Base-by-base conservation (phyloP, 1,140 invertebrate species). In the Drosophila nikananu region DNA sequence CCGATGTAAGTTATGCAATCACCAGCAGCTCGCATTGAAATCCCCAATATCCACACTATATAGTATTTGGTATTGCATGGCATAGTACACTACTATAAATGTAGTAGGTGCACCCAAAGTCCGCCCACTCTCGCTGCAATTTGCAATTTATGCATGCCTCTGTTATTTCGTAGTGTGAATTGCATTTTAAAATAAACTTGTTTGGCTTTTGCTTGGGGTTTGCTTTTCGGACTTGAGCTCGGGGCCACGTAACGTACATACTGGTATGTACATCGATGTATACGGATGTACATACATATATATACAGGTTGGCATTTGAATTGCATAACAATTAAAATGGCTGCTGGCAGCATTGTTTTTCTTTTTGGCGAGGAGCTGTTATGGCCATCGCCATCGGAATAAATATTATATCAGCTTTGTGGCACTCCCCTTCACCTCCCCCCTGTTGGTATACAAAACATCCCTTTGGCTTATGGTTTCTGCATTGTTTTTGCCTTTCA, bases 1-100 rank as follows among this genome's bases (percentile, higher is more conserved):
- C 91, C 91, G 58, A 86, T 91, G 91, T 92, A 87, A 92, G 91
- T 92, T 78, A 68, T 80, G 64, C 84, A 77, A 86, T 79, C 70
- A 5, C 27, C 72, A n/a, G 25, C 44, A 48, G 13, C 17, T 73
- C 55, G 55, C 67, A 74, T 74, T 73, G 67, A 70, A 58, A 62
- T 30, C 46, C 10, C 17, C 21, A 23, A 57, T 39, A 55, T 49
- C 48, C 48, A n/a, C 48, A 49, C 48, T 9, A 32, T 21, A 35
- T 35, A 35, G 8, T 32, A 4, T 12, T n/a, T n/a, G 4, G 30
- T 32, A 30, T 9, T 2, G 30, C 30, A 32, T 30, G 30, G 30
- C 7, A 10, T 10, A 5, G 32, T 35, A 27, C 7, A 27, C 27
- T 27, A 27, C n/a, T n/a, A n/a, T n/a, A n/a, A n/a, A n/a, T n/a